Base-by-base conservation (phyloP, 2,888 invertebrate genomes). In the Drosophila barbarae region DNA sequence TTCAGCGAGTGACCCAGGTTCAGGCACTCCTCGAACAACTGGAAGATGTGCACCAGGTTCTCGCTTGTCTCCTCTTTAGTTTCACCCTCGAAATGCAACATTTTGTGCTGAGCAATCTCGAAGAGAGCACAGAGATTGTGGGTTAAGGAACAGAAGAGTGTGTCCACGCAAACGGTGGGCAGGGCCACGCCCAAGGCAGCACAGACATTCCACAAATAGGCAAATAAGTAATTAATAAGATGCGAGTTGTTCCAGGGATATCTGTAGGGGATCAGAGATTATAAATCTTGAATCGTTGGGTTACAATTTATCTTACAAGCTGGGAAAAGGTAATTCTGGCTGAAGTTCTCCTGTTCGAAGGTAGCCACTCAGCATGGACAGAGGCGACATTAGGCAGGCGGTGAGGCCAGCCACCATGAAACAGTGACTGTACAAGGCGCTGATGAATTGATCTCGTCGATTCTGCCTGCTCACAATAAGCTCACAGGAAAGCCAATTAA, bases 151-250 rank as follows among this genome's bases (percentile, higher is more conserved):
- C 47, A 57, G 46, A 71, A 68, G 5, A 73, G 50, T 10, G 77
- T 70, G 21, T 71, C 71, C 41, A 69, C 47, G 13, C 73, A 68
- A 8, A 73, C 42, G 2, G 67, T 65, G 36, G 61, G 15, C 53
- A 69, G 38, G 12, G 61, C 39, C 5, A 76, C 56, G n/a, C 50
- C 55, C 32, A 64, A 3, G 2, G 44, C 55, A 7, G 66, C 64
- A n/a, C 52, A 12, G 15, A 69, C 47, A 70, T 69, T 73, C 80
- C 77, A 74, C 50, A 69, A 38, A 64, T 72, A 67, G 28, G 80
- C 38, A 5, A 49, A 5, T 10, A 71, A 39, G 55, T 77, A 74
- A 47, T 65, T 65, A 30, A 28, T 7, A 1, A 41, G 13, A 3
- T 23, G n/a, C 1, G 32, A 26, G 66, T 68, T 68, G 28, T 74